These are phyloP conservation scores for Ichneumon xanthorius DNA, from an alignment of 2,888 invertebrate genomes.

Conservation along the genomic window DNA sequence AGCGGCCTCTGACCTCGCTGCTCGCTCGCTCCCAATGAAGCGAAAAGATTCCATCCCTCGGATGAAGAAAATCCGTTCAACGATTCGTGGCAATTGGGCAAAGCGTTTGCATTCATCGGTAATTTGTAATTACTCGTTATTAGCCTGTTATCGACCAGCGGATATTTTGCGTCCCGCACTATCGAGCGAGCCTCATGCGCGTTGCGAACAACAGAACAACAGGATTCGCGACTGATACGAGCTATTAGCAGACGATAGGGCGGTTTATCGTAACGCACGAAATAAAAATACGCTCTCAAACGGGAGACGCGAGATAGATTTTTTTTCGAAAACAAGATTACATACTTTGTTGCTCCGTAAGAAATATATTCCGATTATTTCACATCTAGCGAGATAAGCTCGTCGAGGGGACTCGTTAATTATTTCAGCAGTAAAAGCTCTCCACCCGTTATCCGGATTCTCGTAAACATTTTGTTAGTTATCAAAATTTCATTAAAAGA, in stretches of 20 bases:
- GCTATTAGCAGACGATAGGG: neutral
- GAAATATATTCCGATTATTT: neutral
- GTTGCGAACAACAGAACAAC: slow-evolving; percentile 14
- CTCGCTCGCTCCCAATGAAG: neutral
- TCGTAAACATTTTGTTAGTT: neutral
- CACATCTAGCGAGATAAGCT: neutral
- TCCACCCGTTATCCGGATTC: neutral
- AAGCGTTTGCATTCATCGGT: slow-evolving; percentile 28
- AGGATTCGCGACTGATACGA: neutral
- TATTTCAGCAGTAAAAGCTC: neutral
- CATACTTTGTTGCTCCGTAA: neutral
- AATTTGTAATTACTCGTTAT: slow-evolving; percentile 9
- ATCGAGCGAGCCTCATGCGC: neutral
- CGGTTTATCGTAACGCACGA: slow-evolving; percentile 5
- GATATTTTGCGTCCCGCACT: neutral
- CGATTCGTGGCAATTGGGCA: slow-evolving; percentile 2
- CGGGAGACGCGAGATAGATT: neutral
- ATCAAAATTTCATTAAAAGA: neutral
- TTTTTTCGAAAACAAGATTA: slow-evolving; percentile 16
- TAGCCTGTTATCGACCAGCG: neutral
- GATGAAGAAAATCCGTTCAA: neutral
- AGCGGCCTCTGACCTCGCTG: slow-evolving; percentile 41
- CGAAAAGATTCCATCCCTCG: slow-evolving; percentile 9
- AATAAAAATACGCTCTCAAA: slow-evolving; percentile 4
- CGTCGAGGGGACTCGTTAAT: slow-evolving; percentile 1